Evolutionary conservation across 2,797 vertebrate genomes (phyloP), one percentile per base, ranked within the genome.

Genomic region (Stomatorhinus walkeri): DNA sequence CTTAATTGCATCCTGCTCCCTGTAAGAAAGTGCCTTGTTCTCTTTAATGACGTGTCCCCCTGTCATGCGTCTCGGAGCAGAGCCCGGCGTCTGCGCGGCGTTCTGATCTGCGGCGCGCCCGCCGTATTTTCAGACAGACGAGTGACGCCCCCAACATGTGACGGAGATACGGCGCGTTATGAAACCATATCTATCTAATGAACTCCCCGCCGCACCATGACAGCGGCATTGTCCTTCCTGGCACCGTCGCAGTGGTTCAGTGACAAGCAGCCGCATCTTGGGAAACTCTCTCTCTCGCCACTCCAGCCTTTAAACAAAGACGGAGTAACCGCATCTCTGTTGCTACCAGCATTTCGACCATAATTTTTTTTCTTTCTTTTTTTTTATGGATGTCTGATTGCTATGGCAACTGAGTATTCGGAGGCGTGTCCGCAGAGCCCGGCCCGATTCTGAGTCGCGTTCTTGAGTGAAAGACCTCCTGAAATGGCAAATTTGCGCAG

Each of bases 121-220:
- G 32, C 10, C 32, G 10, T 54, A 28, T 22, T 56, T 32, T 79
- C n/a, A 32, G 54, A 32, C 64, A 24, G 85, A 81, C 36, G 16
- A 40, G 40, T 0, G n/a, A 24, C 36, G 14, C 12, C 48, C 40
- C 51, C 52, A 40, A 9, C 22, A 49, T 52, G 43, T 14, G 40
- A 10, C 59, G 22, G 76, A 86, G 88, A 89, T 68, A n/a, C 22
- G 14, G 56, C 51, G 48, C n/a, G 85, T 83, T 89, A 59, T 81
- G 52, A 81, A 48, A 89, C 89, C 51, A 24, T 32, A 64, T 59
- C 85, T 89, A 43, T 56, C 81, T 89, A 84, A 89, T 87, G 86
- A 87, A 86, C 54, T 85, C 56, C 76, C 43, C 8, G 9, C 87
- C 22, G 24, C 59, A 54, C 54, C 79, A 10, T 72, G 87, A 88